Base-by-base conservation (phyloP, 2,888 invertebrate genomes). In the Nephrotoma flavescens region DNA sequence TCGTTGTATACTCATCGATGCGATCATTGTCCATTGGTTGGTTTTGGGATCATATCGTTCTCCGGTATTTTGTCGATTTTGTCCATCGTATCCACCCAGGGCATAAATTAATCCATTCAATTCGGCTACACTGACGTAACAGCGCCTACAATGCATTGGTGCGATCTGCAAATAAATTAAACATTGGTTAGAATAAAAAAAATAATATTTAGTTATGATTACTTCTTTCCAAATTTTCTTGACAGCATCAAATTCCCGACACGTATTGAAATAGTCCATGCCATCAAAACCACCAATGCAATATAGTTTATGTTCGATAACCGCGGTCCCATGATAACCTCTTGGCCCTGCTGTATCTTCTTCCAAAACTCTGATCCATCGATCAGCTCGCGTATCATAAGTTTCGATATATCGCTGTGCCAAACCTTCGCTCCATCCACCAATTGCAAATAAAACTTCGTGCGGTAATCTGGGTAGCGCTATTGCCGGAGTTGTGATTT, bases 271-370 rank as follows among this genome's bases (percentile, higher is more conserved):
- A 90, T 96, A 96, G 87, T 91, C 91, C 11, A 90, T 89, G n/a
- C 97, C 98, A 89, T 98, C 97, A 90, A 97, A 98, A 4, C 98
- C 98, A 0, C 98, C 98, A 88, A 98, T 96, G 4, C 97, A 95
- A 91, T 96, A 98, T 88, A 98, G 96, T 89, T 95, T 95, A 89
- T 94, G 94, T 0, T 96, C 96, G 0, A 98, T 93, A 0, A 97
- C 96, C 0, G 96, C 97, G 0, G 97, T 96, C n/a, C 98, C 98
- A 90, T 98, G 98, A 91, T 98, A 98, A 0, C 97, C 98, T 86
- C 98, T 93, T 0, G 97, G 96, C 41, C 97, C 97, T 11, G 94
- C 94, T 2, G 96, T 95, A 91, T 97, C 97, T 84, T 96, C 95
- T 89, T 96, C 95, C 19, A 89, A 89, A 41, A 91, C 91, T 86